These are phyloP conservation scores for Dryas iulia DNA, from an alignment of 1,140 invertebrate genomes.

Conservation along the genomic window DNA sequence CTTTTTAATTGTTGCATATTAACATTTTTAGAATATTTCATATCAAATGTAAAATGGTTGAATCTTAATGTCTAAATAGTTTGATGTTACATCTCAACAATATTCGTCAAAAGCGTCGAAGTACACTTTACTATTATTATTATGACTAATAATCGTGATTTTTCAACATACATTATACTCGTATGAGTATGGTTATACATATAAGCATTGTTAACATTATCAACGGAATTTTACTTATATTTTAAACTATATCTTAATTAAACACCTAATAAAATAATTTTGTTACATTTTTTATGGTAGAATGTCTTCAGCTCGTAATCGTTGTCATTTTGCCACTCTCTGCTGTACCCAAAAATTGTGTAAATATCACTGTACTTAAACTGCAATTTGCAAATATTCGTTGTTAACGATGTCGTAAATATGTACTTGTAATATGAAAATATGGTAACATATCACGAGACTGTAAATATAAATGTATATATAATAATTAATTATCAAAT, in stretches of 20 bases:
- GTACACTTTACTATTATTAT: neutral
- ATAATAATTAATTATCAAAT: neutral
- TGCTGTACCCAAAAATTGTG: slow-evolving; percentile 6
- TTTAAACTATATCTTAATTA: too few relatives aligned
- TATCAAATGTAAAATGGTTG: neutral
- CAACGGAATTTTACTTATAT: too few relatives aligned
- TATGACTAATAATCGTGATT: neutral
- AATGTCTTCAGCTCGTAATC: neutral
- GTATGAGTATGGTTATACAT: too few relatives aligned
- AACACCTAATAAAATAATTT: too few relatives aligned
- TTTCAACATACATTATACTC: too few relatives aligned
- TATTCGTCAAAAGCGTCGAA: neutral
- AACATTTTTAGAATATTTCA: neutral
- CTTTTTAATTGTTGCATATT: neutral
- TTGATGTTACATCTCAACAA: neutral
- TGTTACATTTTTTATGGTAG: neutral
- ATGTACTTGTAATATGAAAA: neutral
- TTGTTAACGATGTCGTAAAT: slow-evolving; percentile 6
- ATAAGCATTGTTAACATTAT: too few relatives aligned
- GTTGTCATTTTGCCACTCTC: slow-evolving; percentile 15
- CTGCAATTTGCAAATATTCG: slow-evolving; percentile 19
- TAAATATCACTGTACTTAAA: slow-evolving; percentile 7
- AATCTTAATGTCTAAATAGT: neutral
- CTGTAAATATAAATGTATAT: neutral
- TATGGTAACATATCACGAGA: neutral